These are phyloP conservation scores for Drosophila saltans DNA, from an alignment of 1,140 invertebrate species.

Conservation along the genomic window DNA sequence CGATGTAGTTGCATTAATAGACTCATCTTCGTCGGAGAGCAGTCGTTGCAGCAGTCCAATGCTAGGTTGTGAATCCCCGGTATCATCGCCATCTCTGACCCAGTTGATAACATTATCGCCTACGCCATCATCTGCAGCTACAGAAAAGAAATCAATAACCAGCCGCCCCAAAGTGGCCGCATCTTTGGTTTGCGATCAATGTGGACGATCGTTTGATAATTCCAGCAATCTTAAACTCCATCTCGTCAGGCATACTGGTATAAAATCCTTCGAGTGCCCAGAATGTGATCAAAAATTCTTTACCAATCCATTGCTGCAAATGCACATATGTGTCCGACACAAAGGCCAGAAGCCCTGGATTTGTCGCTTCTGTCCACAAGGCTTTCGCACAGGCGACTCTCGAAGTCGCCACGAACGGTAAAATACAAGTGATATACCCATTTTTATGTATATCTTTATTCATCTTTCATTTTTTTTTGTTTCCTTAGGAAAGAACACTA, in stretches of 20 bases:
- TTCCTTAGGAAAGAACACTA: conserved; percentile 25
- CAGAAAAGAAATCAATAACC: neutral
- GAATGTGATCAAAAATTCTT: conserved; percentile 33
- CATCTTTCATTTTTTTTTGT: neutral
- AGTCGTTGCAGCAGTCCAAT: neutral
- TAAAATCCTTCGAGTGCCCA: conserved; percentile 31
- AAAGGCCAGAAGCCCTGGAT: conserved; percentile 39
- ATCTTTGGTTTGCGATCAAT: conserved; percentile 32
- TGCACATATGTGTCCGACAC: conserved; percentile 40
- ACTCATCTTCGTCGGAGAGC: neutral
- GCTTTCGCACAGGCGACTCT: conserved; percentile 33
- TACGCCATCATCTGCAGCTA: neutral
- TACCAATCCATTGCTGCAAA: conserved; percentile 27
- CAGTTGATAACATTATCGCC: neutral
- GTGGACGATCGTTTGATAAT: conserved; percentile 33
- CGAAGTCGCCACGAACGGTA: conserved; percentile 44
- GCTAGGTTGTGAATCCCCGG: neutral
- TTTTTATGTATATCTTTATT: neutral
- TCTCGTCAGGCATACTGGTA: conserved; percentile 34
- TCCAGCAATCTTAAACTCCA: conserved; percentile 40
- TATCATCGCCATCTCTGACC: neutral
- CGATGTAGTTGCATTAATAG: neutral
- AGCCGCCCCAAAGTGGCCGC: neutral
- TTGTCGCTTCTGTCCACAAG: conserved; percentile 32
- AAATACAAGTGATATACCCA: neutral